phyloP scores from a whole-genome alignment of 1,140 invertebrate species.

The Macrobrachium rosenbergii region DNA sequence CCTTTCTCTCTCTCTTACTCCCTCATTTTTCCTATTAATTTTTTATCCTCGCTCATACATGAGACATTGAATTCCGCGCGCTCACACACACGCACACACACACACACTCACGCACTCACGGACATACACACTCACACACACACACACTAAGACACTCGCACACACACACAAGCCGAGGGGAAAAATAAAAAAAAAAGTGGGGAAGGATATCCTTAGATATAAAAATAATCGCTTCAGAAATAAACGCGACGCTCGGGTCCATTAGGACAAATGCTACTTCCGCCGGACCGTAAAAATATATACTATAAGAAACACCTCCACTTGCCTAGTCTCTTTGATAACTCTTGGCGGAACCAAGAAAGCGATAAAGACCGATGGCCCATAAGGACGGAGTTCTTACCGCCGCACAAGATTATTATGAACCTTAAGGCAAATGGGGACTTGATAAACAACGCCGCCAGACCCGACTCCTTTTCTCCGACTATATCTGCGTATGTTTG shows the following conservation, averaged over 20 bases:
- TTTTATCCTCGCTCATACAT: background rate
- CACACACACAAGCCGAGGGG: too few species aligned
- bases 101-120: too few species aligned
- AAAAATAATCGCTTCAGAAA: background rate
- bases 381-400: too few species aligned
- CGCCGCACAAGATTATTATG: too few species aligned
- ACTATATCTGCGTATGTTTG: too few species aligned
- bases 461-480: too few species aligned
- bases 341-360: background rate
- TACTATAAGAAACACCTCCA: constrained; percentile 10
- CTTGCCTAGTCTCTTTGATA: constrained; percentile 19
- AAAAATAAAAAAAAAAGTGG: background rate
- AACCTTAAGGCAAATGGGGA: too few species aligned
- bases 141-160: too few species aligned
- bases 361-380: background rate
- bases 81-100: too few species aligned
- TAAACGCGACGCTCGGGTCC: background rate
- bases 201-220: background rate
- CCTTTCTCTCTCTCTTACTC: background rate
- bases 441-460: too few species aligned
- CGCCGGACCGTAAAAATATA: background rate
- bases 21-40: background rate
- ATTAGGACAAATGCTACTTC: constrained; percentile 11
- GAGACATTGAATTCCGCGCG: too few species aligned
- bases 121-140: too few species aligned